These are phyloP conservation scores for Bacillus rossius DNA, from an alignment of 1,140 invertebrate species.

Conservation along the genomic window DNA sequence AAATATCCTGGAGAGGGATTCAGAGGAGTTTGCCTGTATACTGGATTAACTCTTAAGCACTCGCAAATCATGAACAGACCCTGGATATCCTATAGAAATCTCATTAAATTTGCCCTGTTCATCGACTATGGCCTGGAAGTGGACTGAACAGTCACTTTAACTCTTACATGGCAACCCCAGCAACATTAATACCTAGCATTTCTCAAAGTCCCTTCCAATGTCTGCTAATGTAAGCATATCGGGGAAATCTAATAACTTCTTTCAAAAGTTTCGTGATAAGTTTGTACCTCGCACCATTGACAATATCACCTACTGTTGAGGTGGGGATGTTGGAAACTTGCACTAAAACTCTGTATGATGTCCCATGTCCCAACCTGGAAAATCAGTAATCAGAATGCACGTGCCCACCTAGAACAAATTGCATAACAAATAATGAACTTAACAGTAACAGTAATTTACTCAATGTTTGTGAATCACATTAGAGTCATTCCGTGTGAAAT, in stretches of 20 bases:
- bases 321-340: no score
- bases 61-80: constrained; percentile 14
- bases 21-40: neutral
- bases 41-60: constrained; percentile 11
- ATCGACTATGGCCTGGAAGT: constrained; percentile 16
- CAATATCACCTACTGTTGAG: no score
- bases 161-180: neutral
- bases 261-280: neutral
- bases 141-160: neutral
- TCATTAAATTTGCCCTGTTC: constrained; percentile 9
- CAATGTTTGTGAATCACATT: no score
- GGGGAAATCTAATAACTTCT: neutral
- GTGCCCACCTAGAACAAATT: no score
- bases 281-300: no score
- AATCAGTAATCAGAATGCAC: no score
- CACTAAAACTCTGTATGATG: no score
- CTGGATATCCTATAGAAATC: constrained; percentile 15
- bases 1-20: constrained; percentile 2
- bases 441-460: no score
- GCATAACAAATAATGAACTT: no score
- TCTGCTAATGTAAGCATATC: no score
- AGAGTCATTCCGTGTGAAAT: no score
- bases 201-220: neutral
- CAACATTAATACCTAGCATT: neutral
- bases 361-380: no score